Base-by-base conservation (phyloP, 2,113 vertebrate species). In the Agelaius phoeniceus region DNA sequence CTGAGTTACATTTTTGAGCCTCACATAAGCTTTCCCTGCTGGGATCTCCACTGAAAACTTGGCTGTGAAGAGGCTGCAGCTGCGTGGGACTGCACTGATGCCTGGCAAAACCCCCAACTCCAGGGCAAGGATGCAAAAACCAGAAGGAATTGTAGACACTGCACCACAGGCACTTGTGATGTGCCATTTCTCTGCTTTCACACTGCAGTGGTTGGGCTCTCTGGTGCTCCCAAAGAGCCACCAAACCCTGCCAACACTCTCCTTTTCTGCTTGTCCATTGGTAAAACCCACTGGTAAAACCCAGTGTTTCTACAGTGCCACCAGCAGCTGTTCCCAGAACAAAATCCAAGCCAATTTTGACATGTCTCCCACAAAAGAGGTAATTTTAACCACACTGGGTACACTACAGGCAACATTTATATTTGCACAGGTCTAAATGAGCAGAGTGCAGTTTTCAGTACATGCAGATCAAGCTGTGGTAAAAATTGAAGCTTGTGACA, bases 401-500 rank as follows among this genome's bases (percentile, higher is more conserved):
- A 52, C 2, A 22, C 82, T 68, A 26, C 55, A 75, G 43, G 73
- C 31, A 74, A 49, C 27, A 15, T 28, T 75, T 79, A 14, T 3
- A 91, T 71, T 67, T 87, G 79, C 41, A 79, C 14, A 39, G 46
- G 58, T 79, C 79, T 73, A 79, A 91, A 84, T 0, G 4, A 81
- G 71, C 72, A 65, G 44, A 59, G 59, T 67, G 80, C 46, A 71
- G 39, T 30, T 76, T 84, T 26, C 46, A 78, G 39, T 7, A 63
- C 23, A 12, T 3, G 23, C 19, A 67, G 87, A 89, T 52, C 20
- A 41, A 76, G 51, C 49, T 69, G 37, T 4, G 4, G 68, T 68
- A 91, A 90, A 87, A 91, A 73, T 46, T 86, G 16, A 74, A 91
- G 58, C 66, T 68, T 76, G 43, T 88, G 82, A 74, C 68, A 93